phyloP scores from a whole-genome alignment of 2,888 invertebrate genomes.

The Nycteola revayana region DNA sequence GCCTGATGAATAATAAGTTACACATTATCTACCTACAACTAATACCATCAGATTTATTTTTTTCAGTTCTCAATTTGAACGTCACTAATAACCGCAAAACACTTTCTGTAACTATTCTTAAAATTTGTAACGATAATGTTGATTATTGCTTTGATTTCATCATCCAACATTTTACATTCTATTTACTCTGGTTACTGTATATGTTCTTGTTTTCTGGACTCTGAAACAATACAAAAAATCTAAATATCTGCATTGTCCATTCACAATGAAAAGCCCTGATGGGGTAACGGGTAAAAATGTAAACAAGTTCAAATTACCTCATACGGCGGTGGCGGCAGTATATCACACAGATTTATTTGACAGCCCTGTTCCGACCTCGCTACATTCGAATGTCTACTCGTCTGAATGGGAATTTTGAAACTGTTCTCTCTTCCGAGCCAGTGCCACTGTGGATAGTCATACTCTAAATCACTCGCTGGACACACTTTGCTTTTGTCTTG shows the following conservation, averaged over 20 bases:
- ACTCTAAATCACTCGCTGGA: constrained; percentile 75
- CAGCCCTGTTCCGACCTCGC: constrained; percentile 77
- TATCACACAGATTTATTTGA: constrained; percentile 85
- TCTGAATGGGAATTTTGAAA: constrained; percentile 78
- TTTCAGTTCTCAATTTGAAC: constrained; percentile 25
- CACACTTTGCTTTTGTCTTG: constrained; percentile 79
- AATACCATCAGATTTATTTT: constrained; percentile 25
- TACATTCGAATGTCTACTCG: constrained; percentile 72
- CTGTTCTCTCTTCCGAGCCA: constrained; percentile 78
- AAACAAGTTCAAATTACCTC: constrained; percentile 76
- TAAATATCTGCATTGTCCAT: constrained; percentile 36
- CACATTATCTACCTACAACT: constrained; percentile 35
- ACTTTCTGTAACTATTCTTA: constrained; percentile 22
- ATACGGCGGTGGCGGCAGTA: constrained; percentile 84
- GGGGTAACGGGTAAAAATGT: constrained; percentile 41
- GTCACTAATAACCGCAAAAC: constrained; percentile 26
- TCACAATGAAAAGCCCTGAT: constrained; percentile 39
- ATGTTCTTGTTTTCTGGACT: constrained; percentile 69
- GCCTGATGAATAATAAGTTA: constrained; percentile 30
- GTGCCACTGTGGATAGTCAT: constrained; percentile 78
- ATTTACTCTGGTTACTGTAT: constrained; percentile 38
- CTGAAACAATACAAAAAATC: constrained; percentile 49
- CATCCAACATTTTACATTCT: constrained; percentile 17
- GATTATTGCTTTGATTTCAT: constrained; percentile 34
- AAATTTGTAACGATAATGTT: constrained; percentile 31